Conservation (phyloP, 2,888 invertebrate genomes). For the Chrysina gloriosa region DNA sequence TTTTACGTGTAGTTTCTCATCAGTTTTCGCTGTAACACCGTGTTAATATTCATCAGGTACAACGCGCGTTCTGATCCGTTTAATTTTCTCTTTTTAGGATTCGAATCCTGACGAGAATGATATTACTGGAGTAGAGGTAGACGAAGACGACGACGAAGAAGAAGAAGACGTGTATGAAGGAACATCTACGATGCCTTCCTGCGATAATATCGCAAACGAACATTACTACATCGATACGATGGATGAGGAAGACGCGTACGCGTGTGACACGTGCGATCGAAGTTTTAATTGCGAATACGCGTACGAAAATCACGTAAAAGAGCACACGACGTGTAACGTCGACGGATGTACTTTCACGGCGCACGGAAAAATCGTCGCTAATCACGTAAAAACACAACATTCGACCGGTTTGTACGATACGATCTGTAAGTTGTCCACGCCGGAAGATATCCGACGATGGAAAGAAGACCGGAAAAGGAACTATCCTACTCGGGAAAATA, state of each 20-base stretch:
- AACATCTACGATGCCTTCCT: too few species aligned
- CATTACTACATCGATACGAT: neutral
- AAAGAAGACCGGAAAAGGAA: constrained; percentile 81
- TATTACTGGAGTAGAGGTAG: neutral
- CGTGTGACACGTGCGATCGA: constrained; percentile 86
- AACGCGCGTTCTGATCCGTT: neutral
- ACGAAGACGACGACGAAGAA: neutral
- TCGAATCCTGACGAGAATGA: neutral
- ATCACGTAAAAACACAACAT: constrained; percentile 87
- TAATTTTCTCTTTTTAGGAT: constrained; percentile 10
- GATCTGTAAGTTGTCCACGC: constrained; percentile 79
- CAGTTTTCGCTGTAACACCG: too few species aligned
- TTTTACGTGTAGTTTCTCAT: too few species aligned
- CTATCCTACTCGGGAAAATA: constrained; percentile 67
- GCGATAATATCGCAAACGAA: too few species aligned
- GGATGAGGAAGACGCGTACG: constrained; percentile 56
- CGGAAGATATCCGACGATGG: constrained; percentile 89
- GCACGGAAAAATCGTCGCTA: constrained; percentile 81
- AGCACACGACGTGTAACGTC: constrained; percentile 83
- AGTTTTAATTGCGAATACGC: constrained; percentile 73
- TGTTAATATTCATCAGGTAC: too few species aligned
- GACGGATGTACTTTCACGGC: constrained; percentile 85
- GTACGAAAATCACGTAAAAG: constrained; percentile 75
- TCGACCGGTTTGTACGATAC: constrained; percentile 83
- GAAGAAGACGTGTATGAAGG: too few species aligned